Percentiles rank a stretch among this genome's conserved stretches.
Conservation (phyloP, 2,113 vertebrate species). For the Danionella cerebrum region DNA sequence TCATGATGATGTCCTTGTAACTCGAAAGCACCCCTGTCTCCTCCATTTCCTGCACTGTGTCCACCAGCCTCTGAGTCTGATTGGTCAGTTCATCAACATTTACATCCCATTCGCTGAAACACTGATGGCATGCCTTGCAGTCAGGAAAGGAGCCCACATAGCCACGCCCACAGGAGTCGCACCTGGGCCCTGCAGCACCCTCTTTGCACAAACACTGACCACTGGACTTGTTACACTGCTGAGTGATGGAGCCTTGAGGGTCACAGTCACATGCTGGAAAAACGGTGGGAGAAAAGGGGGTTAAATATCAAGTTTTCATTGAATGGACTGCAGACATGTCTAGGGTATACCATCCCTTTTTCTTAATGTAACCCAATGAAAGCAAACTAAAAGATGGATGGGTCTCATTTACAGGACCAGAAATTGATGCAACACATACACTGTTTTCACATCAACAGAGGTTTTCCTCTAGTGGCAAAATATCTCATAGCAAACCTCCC, state of each 20-base stretch:
- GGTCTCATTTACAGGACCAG: too few species aligned
- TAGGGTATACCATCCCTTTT: too few species aligned
- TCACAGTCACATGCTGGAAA: constrained; percentile 86
- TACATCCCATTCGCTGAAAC: constrained; percentile 81
- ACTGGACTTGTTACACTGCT: constrained; percentile 75
- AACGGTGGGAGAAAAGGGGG: too few species aligned
- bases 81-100: constrained; percentile 77
- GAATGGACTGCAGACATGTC: too few species aligned
- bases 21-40: constrained; percentile 76
- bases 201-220: constrained; percentile 81
- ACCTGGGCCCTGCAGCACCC: constrained; percentile 72
- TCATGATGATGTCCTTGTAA: constrained; percentile 70
- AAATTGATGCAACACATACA: too few species aligned
- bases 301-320: too few species aligned
- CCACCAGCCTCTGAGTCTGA: constrained; percentile 73
- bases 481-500: too few species aligned
- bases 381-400: too few species aligned
- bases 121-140: constrained; percentile 82
- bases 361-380: too few species aligned
- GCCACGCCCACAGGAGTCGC: constrained; percentile 82
- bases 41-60: constrained; percentile 73
- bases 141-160: constrained; percentile 78
- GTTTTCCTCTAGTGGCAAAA: too few species aligned
- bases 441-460: too few species aligned
- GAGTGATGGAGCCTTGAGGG: constrained; percentile 73